These are phyloP conservation scores for Tinamus major DNA, from an alignment of 2,797 vertebrate genomes.

Conservation along the genomic window DNA sequence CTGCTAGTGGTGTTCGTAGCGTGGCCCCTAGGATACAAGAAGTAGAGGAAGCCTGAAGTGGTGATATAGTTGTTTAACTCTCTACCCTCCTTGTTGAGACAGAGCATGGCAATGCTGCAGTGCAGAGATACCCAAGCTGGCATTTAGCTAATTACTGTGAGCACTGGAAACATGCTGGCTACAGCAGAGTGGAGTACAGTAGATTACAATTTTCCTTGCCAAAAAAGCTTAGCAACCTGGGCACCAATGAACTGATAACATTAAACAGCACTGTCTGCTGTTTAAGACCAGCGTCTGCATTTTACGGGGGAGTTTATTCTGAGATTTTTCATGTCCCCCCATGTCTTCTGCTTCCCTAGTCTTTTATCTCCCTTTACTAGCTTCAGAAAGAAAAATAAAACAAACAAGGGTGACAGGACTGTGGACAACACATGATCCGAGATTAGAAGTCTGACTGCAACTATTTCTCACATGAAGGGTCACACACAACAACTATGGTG, in stretches of 20 bases:
- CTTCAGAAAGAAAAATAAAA: conserved; percentile 38
- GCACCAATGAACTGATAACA: conserved; percentile 7
- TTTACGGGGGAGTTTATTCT: conserved; percentile 3
- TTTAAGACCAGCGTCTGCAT: not conserved
- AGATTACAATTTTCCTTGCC: conserved; percentile 46
- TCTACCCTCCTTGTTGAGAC: not conserved
- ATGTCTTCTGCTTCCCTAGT: not conserved
- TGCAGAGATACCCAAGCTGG: conserved; percentile 4
- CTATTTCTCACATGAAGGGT: not conserved
- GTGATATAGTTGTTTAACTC: not conserved
- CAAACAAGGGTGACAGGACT: conserved; percentile 24
- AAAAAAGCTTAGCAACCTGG: conserved; percentile 33
- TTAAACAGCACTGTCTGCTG: conserved; percentile 11
- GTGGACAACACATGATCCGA: not conserved
- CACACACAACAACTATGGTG: not conserved
- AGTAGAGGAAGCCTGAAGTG: not conserved
- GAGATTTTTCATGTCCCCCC: conserved; percentile 4
- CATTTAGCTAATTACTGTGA: not conserved
- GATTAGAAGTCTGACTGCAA: not conserved
- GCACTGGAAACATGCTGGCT: conserved; percentile 39
- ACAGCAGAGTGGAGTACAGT: conserved; percentile 23
- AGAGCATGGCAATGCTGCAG: conserved; percentile 31
- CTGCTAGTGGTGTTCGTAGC: not conserved
- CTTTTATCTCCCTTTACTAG: conserved; percentile 27
- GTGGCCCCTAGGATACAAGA: not conserved